Conservation (phyloP, 1,140 invertebrate genomes). For the Caligus rogercresseyi region DNA sequence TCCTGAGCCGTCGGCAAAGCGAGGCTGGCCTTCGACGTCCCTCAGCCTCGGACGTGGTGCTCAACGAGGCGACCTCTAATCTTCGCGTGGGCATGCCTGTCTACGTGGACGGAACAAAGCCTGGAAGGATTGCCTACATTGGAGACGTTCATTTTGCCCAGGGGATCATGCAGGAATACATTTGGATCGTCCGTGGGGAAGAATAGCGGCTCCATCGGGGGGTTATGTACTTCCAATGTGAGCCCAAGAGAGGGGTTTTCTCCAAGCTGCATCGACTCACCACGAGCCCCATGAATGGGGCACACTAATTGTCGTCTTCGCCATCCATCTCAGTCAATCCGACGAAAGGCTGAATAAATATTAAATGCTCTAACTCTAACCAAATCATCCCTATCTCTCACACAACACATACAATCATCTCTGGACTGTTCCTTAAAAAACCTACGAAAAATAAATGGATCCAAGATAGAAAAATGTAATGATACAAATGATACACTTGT, state of each 20-base stretch:
- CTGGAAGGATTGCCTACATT: conserved; percentile 82
- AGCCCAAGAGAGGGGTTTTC: conserved; percentile 79
- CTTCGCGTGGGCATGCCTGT: conserved; percentile 85
- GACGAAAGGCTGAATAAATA: too few species aligned
- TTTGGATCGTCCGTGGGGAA: conserved; percentile 72
- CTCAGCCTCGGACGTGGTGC: conserved; percentile 29
- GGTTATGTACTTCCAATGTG: conserved; percentile 79
- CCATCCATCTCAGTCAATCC: too few species aligned
- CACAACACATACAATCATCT: too few species aligned
- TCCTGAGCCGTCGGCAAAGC: neutral
- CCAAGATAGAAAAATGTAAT: too few species aligned
- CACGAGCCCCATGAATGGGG: conserved; percentile 37
- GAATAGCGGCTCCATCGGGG: conserved; percentile 89
- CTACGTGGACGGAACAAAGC: conserved; percentile 80
- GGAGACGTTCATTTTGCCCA: conserved; percentile 86
- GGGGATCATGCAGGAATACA: conserved; percentile 89
- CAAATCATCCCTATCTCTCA: too few species aligned
- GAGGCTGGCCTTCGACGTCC: conserved; percentile 19
- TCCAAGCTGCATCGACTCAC: conserved; percentile 73
- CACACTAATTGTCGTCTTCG: too few species aligned
- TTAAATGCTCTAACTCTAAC: too few species aligned
- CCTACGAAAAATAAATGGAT: too few species aligned
- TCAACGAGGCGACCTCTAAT: conserved; percentile 73
- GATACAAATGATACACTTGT: too few species aligned
- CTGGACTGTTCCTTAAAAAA: too few species aligned